Evolutionary conservation across 2,888 invertebrate species (phyloP), one percentile per base, ranked within the genome.

Genomic region (Ethmia dodecea): DNA sequence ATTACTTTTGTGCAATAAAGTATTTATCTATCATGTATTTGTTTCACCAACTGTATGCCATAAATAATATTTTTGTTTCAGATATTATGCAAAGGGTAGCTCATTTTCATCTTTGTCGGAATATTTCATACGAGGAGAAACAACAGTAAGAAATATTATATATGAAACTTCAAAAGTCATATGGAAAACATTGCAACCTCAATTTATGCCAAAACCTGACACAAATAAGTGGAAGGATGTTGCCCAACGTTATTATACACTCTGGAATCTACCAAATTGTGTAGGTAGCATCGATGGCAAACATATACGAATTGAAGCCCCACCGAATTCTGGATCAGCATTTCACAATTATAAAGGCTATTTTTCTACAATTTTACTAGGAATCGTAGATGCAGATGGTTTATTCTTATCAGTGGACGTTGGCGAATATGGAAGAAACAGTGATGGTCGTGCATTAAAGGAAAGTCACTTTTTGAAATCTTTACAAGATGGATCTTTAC

Each of bases 201-300:
- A 40, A 37, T 38, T 40, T 38, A 42, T 45, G 44, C 36, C 40
- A 22, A n/a, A 28, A 39, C 45, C 42, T 20, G 40, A 27, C 15
- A 11, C n/a, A 42, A 8, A 43, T 31, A 45, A 35, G 34, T 49
- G 45, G 44, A 10, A 36, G 25, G 39, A 45, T 26, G 29, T 42
- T 26, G 42, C 48, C 35, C 37, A 35, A 16, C 42, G 42, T 12
- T 49, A 43, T 31, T 26, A 37, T 11, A 42, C 10, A 38, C 33
- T 44, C 9, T 48, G 49, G 43, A 52, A 54, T 43, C 38, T 53
- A 32, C 45, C 49, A 13, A 48, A 49, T 42, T 48, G 49, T 22
- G 31, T 49, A n/a, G 49, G 37, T 2, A 35, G 44, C 33, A 9
- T 52, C 2, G 49, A 50, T 37, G 49, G 52, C 10, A 52, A 52